phyloP scores from a whole-genome alignment of 1,140 invertebrate genomes.

The Monomorium pharaonis region DNA sequence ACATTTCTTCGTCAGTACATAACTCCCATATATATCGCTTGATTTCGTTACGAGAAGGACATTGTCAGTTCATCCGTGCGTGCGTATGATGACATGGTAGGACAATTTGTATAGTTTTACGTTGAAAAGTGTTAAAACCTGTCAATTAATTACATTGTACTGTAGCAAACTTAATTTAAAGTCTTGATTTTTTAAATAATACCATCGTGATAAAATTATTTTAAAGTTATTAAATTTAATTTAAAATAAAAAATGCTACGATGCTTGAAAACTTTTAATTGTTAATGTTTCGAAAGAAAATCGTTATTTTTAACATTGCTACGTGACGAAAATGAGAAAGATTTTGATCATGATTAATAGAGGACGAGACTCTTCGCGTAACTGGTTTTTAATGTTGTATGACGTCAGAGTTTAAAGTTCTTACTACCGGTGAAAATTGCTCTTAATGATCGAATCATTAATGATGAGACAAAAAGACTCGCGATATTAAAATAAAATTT shows the following conservation, averaged over 20 bases:
- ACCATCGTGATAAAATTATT: not conserved
- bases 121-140: not conserved
- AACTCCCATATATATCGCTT: not conserved
- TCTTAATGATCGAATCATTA: conserved; percentile 65
- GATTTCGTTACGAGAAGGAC: not conserved
- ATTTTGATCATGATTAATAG: not conserved
- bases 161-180: not conserved
- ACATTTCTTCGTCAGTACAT: conserved; percentile 23
- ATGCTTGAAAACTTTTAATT: not conserved
- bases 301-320: not conserved
- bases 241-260: not conserved
- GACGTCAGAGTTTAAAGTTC: conserved; percentile 43
- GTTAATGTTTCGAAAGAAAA: not conserved
- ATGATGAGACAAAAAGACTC: conserved; percentile 44
- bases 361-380: not conserved
- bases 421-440: conserved; percentile 49
- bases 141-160: not conserved
- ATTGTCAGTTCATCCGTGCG: not conserved
- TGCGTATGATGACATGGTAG: not conserved
- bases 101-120: not conserved
- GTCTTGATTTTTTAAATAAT: not conserved
- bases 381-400: conserved; percentile 8
- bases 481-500: not conserved
- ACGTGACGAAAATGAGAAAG: not conserved
- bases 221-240: not conserved